Evolutionary conservation across 2,113 vertebrate species (phyloP), one percentile per base, ranked within the genome.

Genomic region (Phrynosoma blainvillii): DNA sequence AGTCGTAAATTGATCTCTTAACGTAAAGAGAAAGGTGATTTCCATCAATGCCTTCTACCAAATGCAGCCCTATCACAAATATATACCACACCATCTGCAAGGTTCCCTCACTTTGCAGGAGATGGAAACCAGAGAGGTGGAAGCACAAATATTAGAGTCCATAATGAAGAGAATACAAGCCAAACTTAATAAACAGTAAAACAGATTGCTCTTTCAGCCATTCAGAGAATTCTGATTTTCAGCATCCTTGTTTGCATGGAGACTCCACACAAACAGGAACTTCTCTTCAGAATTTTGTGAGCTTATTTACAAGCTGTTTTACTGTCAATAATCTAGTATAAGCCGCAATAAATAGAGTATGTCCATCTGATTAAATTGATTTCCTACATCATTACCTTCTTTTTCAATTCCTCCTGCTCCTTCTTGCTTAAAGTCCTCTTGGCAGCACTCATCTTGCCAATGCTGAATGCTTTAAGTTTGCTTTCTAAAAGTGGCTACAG

Each of bases 371-470:
- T 56, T 9, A 73, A 16, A 78, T 68, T 32, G 82, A 2, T 91
- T 74, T 89, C 52, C 42, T 59, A 90, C 20, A 89, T 25, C 4
- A 89, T 97, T 96, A 99, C 98, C 96, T 99, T 99, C 95, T 99
- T 99, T 96, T 99, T 99, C 68, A 99, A 96, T 93, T 99, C 98
- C 92, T 99, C 98, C 94, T 99, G 98, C 68, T 99, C 99, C 84
- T 99, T 99, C 91, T 99, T 99, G 96, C 98, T 99, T 84, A 99
- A 93, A 68, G 98, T 99, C 93, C 99, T 96, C 94, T 99, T 99
- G 56, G 98, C 97, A 92, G 98, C 97, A 86, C 98, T 98, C 98
- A 99, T 99, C 96, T 99, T 99, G 40, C 98, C 98, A 93, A 99
- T 99, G 93, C 98, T 99, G 94, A 99, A 99, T 68, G 98, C 98